phyloP scores from a whole-genome alignment of 35 echinoderm and acorn worm species.

The Holothuria glaberrima region DNA sequence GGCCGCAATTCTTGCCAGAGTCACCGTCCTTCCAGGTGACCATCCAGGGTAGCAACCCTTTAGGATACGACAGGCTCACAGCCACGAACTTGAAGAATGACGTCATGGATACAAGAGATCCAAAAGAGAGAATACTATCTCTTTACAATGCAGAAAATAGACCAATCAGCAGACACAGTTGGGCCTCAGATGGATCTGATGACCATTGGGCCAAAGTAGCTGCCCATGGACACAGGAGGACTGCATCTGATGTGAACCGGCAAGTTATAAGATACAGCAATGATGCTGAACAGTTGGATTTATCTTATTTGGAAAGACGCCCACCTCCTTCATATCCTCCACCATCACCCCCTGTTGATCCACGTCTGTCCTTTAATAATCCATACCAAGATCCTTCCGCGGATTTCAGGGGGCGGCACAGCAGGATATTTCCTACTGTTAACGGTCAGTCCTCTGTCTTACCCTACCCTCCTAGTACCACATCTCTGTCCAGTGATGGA shows the following conservation, averaged over 20 bases:
- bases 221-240: background rate
- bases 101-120: slow-evolving; percentile 29
- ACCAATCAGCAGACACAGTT: slow-evolving; percentile 24
- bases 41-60: slow-evolving; percentile 14
- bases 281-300: slow-evolving; percentile 25
- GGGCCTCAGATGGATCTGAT: background rate
- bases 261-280: slow-evolving; percentile 51
- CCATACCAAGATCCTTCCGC: background rate
- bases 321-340: slow-evolving; percentile 23
- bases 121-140: slow-evolving; percentile 33
- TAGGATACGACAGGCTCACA: background rate
- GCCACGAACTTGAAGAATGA: background rate
- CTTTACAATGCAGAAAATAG: background rate
- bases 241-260: background rate
- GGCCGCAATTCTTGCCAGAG: background rate
- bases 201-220: background rate
- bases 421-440: background rate
- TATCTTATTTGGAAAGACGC: slow-evolving; percentile 7
- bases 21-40: background rate
- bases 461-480: too few relatives aligned
- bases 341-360: background rate
- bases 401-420: background rate
- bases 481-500: slow-evolving; percentile 28
- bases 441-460: background rate
- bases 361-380: background rate